Percentiles rank a stretch among this genome's conserved stretches.
Conservation (phyloP, 2,113 vertebrate species). For the Gavialis gangeticus region DNA sequence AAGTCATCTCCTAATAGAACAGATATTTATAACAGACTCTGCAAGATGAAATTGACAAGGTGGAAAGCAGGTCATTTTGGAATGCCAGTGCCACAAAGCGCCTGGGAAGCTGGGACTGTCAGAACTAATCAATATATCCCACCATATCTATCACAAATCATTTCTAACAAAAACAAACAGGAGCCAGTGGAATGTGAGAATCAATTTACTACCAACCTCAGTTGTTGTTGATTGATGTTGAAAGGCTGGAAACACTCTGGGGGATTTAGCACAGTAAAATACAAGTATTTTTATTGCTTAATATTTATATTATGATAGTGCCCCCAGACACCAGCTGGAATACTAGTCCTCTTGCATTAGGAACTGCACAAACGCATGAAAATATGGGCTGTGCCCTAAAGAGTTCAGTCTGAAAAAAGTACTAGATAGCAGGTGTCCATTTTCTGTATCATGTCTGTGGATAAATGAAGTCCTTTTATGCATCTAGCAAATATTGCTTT, state of each 20-base stretch:
- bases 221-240: slow-evolving; percentile 53
- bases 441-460: neutral
- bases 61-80: slow-evolving; percentile 69
- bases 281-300: neutral
- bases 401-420: slow-evolving; percentile 6
- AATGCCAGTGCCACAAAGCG: slow-evolving; percentile 41
- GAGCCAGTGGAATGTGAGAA: slow-evolving; percentile 56
- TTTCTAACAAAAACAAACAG: slow-evolving; percentile 55
- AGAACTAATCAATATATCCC: slow-evolving; percentile 73
- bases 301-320: neutral
- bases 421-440: neutral
- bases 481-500: neutral
- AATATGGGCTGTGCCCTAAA: neutral
- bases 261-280: slow-evolving; percentile 8
- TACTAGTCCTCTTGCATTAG: neutral
- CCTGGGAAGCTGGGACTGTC: slow-evolving; percentile 71
- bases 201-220: slow-evolving; percentile 56
- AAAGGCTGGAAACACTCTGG: slow-evolving; percentile 58
- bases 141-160: slow-evolving; percentile 67
- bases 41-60: slow-evolving; percentile 68
- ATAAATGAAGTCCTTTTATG: neutral
- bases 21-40: slow-evolving; percentile 49
- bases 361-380: neutral
- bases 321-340: neutral
- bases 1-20: slow-evolving; percentile 40